phyloP scores from a whole-genome alignment of 2,797 vertebrate genomes.

The Sebastes oblongus region DNA sequence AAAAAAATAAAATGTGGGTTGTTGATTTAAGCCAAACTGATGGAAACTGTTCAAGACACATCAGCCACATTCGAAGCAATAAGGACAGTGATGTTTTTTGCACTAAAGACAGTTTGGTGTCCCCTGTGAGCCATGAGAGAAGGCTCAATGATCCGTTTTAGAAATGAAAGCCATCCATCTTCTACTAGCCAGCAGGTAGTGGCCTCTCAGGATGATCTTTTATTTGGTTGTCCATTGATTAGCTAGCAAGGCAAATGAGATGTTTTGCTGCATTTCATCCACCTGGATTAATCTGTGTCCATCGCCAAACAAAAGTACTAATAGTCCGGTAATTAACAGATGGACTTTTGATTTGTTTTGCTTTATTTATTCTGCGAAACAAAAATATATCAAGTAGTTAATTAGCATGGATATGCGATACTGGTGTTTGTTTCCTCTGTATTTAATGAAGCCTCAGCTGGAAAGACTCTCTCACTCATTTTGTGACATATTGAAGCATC shows the following conservation, averaged over 20 bases:
- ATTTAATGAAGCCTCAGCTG: background rate
- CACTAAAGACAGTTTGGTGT: background rate
- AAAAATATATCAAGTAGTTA: background rate
- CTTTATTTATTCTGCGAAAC: background rate
- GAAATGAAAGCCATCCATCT: conserved; percentile 57
- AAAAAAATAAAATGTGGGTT: background rate
- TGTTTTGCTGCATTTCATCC: conserved; percentile 12
- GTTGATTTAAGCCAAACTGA: background rate
- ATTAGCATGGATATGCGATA: background rate
- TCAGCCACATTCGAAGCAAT: background rate
- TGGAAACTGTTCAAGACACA: background rate
- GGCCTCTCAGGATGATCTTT: conserved; percentile 1
- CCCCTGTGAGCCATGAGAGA: conserved; percentile 14
- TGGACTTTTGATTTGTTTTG: background rate
- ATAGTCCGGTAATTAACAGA: background rate
- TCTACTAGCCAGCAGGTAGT: background rate
- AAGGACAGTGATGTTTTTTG: background rate
- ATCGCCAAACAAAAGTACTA: background rate
- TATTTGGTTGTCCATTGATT: conserved; percentile 26
- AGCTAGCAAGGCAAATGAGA: conserved; percentile 1
- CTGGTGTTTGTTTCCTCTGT: background rate
- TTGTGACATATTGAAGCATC: conserved; percentile 1
- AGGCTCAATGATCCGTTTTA: conserved; percentile 15
- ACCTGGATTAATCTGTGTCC: background rate
- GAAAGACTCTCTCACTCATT: background rate